These are phyloP conservation scores for Parazoanthus darwini DNA, from an alignment of 92 coral and sea anemone species.

Conservation along the genomic window DNA sequence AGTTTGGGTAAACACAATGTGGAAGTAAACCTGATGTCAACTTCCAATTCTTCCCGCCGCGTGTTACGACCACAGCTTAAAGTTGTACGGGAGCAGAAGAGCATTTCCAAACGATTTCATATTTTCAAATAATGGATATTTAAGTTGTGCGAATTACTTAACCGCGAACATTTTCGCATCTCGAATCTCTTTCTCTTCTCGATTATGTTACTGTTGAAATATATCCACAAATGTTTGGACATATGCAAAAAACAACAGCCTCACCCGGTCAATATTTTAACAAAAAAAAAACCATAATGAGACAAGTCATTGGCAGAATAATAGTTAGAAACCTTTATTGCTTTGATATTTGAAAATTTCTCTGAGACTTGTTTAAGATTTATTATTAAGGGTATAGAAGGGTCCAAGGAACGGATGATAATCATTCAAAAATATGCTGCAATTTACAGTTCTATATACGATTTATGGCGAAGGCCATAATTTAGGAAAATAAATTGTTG, in stretches of 20 bases:
- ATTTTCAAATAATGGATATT: not conserved
- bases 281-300: not conserved
- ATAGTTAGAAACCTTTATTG: not conserved
- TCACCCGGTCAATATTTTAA: slow-evolving; percentile 20
- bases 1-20: slow-evolving; percentile 5
- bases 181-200: not conserved
- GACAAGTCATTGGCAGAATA: not conserved
- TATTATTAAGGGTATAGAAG: slow-evolving; percentile 1
- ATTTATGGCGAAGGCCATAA: slow-evolving; percentile 11
- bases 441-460: slow-evolving; percentile 29
- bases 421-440: slow-evolving; percentile 36
- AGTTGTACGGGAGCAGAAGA: not conserved
- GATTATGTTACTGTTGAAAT: not conserved
- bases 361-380: slow-evolving; percentile 31
- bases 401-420: not conserved
- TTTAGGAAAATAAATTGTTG: slow-evolving; percentile 38
- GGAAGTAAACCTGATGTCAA: not conserved
- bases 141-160: slow-evolving; percentile 2
- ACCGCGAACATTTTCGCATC: not conserved
- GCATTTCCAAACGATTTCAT: not conserved
- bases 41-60: slow-evolving; percentile 9
- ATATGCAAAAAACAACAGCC: slow-evolving; percentile 16
- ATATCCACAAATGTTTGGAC: slow-evolving; percentile 21
- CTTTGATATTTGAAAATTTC: slow-evolving; percentile 31
- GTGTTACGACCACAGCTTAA: not conserved